phyloP scores from a whole-genome alignment of 2,113 vertebrate genomes.

The Nesoenas mayeri region DNA sequence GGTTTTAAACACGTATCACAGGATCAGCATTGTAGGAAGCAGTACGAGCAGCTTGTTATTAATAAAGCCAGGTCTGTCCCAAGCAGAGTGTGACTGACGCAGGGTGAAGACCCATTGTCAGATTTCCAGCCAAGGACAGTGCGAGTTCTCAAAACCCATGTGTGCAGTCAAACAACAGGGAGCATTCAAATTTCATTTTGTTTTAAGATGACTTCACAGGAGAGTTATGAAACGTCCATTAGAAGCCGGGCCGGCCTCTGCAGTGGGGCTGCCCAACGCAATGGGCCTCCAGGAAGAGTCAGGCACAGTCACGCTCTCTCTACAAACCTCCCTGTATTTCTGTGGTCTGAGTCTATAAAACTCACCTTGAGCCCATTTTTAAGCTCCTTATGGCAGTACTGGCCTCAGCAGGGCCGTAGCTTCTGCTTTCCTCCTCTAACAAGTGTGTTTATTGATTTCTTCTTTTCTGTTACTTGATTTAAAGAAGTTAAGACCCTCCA shows the following conservation, averaged over 20 bases:
- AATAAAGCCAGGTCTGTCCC: neutral
- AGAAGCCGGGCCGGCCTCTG: neutral
- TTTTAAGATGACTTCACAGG: neutral
- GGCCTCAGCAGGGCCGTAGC: neutral
- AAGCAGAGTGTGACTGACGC: neutral
- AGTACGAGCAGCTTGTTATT: neutral
- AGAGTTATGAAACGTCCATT: neutral
- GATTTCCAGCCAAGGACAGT: neutral
- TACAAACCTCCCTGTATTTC: neutral
- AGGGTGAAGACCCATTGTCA: neutral
- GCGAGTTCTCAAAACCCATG: neutral
- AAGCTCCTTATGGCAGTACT: neutral
- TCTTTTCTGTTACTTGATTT: neutral
- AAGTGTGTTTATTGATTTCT: neutral
- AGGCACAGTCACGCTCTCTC: neutral
- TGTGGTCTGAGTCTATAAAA: neutral
- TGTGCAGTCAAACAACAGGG: neutral
- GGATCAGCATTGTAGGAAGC: neutral
- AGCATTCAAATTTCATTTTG: neutral
- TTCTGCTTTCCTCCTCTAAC: neutral
- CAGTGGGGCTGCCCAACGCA: accelerated
- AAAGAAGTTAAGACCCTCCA: neutral
- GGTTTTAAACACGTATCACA: neutral
- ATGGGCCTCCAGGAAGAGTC: too few relatives aligned
- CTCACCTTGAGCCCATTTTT: neutral